Evolutionary conservation across 2,888 invertebrate species (phyloP).

Genomic region (Didymodactylos carnosus): DNA sequence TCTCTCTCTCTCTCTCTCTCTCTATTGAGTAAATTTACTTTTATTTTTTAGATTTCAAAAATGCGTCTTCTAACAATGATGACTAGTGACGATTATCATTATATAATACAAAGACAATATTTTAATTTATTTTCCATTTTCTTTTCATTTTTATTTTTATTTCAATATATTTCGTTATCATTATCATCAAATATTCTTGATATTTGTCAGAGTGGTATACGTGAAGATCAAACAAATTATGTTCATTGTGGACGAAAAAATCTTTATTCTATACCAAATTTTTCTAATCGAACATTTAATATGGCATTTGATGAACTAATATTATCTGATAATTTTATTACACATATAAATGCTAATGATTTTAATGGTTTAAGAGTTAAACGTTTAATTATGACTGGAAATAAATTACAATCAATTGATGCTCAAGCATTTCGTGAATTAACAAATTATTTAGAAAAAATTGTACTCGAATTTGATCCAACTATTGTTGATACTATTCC

Average conservation of each 20-base stretch:
- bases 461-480: constrained; percentile 5
- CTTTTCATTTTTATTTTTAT: too few species aligned
- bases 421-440: constrained; percentile 3
- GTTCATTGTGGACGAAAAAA: constrained; percentile 10
- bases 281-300: background rate
- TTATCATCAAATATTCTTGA: background rate
- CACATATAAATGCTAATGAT: background rate
- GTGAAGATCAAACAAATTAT: constrained; percentile 14
- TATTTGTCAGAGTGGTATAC: constrained; percentile 11
- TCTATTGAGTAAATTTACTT: too few species aligned
- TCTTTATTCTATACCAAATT: constrained; percentile 5
- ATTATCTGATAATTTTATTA: constrained; percentile 10
- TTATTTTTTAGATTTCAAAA: too few species aligned
- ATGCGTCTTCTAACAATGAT: too few species aligned
- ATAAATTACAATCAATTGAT: constrained; percentile 4
- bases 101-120: too few species aligned
- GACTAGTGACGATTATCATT: too few species aligned
- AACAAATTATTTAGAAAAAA: constrained; percentile 9
- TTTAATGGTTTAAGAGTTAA: constrained; percentile 9
- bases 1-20: too few species aligned
- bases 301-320: constrained; percentile 12
- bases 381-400: constrained; percentile 7
- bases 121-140: too few species aligned
- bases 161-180: too few species aligned
- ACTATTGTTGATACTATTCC: background rate